Evolutionary conservation across 2,113 vertebrate species (phyloP).

Genomic region (Corvus cornix): DNA sequence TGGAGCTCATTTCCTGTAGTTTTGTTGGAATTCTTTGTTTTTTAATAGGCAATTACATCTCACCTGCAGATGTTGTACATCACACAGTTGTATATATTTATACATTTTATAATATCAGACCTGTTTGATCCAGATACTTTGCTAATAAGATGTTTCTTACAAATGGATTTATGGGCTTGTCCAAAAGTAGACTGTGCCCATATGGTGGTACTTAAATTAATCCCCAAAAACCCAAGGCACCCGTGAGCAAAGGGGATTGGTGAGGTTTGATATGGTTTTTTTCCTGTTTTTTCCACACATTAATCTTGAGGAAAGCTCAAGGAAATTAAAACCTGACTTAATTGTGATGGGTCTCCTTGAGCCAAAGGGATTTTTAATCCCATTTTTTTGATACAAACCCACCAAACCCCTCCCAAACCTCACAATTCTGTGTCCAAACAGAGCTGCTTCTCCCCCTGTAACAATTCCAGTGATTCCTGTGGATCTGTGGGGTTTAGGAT

Average conservation of each 20-base stretch:
- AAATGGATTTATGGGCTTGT: neutral
- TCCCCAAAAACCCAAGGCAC: too few species aligned
- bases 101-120: neutral
- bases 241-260: neutral
- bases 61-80: neutral
- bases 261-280: neutral
- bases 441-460: neutral
- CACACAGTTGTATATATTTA: neutral
- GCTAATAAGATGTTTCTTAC: neutral
- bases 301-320: neutral
- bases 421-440: neutral
- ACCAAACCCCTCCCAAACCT: too few species aligned
- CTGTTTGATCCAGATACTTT: neutral
- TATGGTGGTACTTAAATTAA: neutral
- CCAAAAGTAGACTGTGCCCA: neutral
- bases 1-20: neutral
- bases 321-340: neutral
- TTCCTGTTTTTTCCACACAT: neutral
- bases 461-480: neutral
- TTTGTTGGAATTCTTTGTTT: neutral
- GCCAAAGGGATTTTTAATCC: neutral
- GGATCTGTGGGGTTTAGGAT: neutral
- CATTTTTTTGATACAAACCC: neutral
- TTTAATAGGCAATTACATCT: neutral
- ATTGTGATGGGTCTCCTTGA: neutral